Evolutionary conservation across 1,140 invertebrate genomes (phyloP), one percentile per base, ranked within the genome.

Genomic region (Triops longicaudatus): DNA sequence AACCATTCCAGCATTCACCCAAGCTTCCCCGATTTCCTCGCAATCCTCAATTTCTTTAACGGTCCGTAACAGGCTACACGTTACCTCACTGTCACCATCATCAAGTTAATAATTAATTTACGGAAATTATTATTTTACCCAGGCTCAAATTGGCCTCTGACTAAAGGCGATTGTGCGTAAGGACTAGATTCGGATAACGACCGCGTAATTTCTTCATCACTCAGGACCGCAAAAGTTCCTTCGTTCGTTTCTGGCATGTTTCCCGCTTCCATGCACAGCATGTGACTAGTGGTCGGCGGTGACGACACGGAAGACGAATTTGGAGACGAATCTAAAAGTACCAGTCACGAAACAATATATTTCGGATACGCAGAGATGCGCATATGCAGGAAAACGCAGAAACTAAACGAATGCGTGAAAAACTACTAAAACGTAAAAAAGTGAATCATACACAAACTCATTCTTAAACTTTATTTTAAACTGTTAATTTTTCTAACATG

Each of bases 131-230:
- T 37, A 73, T n/a, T 10, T 31, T 73, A 31, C 28, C 73, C 28
- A 22, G 37, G 44, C 74, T 42, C 44, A 17, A 22, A 75, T 14
- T 63, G 6, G 27, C 72, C 41, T 10, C 76, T 73, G 44, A 28
- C 72, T 27, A 28, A 14, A 14, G 76, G 76, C 28, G 72, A 73
- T 26, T 43, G 42, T n/a, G 74, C 44, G 44, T 77, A 77, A 2
- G 76, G 76, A 43, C 76, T 77, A 31, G 76, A 77, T 12, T 73
- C 76, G 1, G 42, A 44, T 12, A 77, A 73, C 3, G 76, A 77
- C 26, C 73, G 71, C 22, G 73, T 72, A 44, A 77, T 77, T 43
- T 77, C 76, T 22, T 77, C 76, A 42, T 77, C 76, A 37, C 76
- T 77, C 3, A 77, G 73, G 37, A 77, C 76, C 12, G 63, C 73